Base-by-base conservation (phyloP, 1,140 invertebrate species). In the Drusus annulatus region DNA sequence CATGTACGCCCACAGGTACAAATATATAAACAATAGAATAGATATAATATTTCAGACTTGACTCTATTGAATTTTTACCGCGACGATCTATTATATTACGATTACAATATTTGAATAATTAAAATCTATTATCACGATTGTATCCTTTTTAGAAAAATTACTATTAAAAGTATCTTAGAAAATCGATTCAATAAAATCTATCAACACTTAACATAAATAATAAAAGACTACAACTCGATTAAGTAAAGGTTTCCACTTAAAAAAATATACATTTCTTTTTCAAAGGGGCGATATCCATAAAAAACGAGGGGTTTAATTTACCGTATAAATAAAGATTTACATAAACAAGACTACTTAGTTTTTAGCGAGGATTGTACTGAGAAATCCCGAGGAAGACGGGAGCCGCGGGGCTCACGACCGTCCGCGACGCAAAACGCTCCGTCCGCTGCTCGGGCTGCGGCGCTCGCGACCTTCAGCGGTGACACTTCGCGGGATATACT, bases 91-190 rank as follows among this genome's bases (percentile, higher is more conserved):
- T 83, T 81, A 81, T 81, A 79, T 83, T 83, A 83, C 78, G 60
- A 80, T 81, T 81, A 83, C 69, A 83, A 83, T 83, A 83, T 83
- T 83, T 80, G 78, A 83, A 80, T 83, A 83, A 83, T 83, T 83
- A 83, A 83, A 83, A 83, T 81, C 82, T 83, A 83, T 83, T 83
- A 83, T 83, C 82, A 83, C 82, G 82, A 83, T 83, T 81, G 77
- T 75, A 81, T 81, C 60, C 78, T 83, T 83, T 83, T 83, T 81
- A 81, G 80, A 83, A 83, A 83, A 83, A 81, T 83, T 75, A 83
- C 82, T 83, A 81, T 81, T 83, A 83, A 83, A 83, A 83, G 77
- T 83, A 83, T 81, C 77, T 81, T 83, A 83, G 82, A 83, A 83
- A 83, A 81, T 77, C 80, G 82, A 77, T 75, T 83, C 82, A 83